A percentile compares a stretch with the other conserved stretches of the same genome.
These are phyloP conservation scores for Arge pagana DNA, from an alignment of 2,888 invertebrate genomes.

Conservation along the genomic window DNA sequence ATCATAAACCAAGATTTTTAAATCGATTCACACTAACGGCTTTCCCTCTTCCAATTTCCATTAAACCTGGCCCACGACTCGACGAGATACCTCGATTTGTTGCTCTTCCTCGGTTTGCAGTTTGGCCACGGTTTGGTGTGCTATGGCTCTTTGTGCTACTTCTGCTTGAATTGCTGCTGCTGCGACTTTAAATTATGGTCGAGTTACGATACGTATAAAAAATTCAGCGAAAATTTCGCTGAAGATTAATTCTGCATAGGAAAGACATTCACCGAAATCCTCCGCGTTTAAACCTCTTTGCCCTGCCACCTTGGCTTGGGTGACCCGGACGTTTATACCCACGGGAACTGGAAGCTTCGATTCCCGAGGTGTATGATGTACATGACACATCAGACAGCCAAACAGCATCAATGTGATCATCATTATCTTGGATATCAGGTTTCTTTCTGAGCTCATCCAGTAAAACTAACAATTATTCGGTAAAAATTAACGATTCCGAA, in stretches of 20 bases:
- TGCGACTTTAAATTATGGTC: too few relatives aligned
- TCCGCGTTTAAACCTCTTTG: conserved; percentile 44
- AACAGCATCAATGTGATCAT: conserved; percentile 23
- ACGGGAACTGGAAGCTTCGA: conserved; percentile 17
- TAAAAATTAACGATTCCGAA: background rate
- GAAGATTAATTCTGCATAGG: too few relatives aligned
- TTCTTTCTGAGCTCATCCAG: conserved; percentile 60
- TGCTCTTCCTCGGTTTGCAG: conserved; percentile 22
- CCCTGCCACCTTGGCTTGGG: conserved; percentile 33
- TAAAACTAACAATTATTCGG: conserved; percentile 37
- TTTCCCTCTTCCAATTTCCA: conserved; percentile 45
- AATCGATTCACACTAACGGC: conserved; percentile 37
- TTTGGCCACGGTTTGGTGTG: conserved; percentile 9
- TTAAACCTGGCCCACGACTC: conserved; percentile 41
- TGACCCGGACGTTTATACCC: conserved; percentile 49
- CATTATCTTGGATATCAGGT: conserved; percentile 47
- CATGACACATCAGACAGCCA: conserved; percentile 29
- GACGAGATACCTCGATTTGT: too few relatives aligned
- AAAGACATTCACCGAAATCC: conserved; percentile 11
- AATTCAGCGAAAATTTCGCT: too few relatives aligned
- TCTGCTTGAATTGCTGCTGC: too few relatives aligned
- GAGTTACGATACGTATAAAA: too few relatives aligned
- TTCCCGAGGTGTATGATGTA: conserved; percentile 25
- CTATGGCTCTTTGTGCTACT: too few relatives aligned
- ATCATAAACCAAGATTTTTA: conserved; percentile 31